These are phyloP conservation scores for Stichopus horrens DNA, from an alignment of 53 echinoderm and acorn worm genomes.

Conservation along the genomic window DNA sequence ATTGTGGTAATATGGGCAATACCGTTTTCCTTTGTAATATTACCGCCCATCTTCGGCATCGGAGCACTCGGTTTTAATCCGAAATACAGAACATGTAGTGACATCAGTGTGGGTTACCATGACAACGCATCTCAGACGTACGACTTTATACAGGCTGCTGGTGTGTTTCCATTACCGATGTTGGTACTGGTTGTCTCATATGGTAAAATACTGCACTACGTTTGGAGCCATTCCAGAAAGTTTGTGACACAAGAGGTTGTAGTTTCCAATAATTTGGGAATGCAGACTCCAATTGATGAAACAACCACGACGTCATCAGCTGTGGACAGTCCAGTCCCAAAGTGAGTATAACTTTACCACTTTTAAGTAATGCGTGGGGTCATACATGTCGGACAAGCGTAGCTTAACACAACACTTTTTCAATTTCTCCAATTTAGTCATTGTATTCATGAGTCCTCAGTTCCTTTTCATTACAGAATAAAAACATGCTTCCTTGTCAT, in stretches of 20 bases:
- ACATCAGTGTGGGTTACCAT: slow-evolving; percentile 36
- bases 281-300: background rate
- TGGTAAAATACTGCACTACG: slow-evolving; percentile 52
- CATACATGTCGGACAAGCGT: too few relatives aligned
- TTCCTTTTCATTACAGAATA: too few relatives aligned
- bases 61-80: slow-evolving; percentile 44
- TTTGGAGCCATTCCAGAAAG: slow-evolving; percentile 55
- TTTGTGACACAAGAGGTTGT: slow-evolving; percentile 14
- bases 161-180: slow-evolving; percentile 56
- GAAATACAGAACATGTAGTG: slow-evolving; percentile 43
- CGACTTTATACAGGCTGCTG: slow-evolving; percentile 52
- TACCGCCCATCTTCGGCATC: slow-evolving; percentile 26
- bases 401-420: too few relatives aligned
- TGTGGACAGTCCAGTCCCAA: background rate
- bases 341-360: background rate
- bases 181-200: slow-evolving; percentile 58
- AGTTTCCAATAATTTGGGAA: background rate
- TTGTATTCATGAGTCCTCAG: too few relatives aligned
- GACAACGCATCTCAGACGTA: slow-evolving; percentile 38
- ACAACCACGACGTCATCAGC: background rate
- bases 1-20: slow-evolving; percentile 17
- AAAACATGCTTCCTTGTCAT: too few relatives aligned
- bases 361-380: too few relatives aligned
- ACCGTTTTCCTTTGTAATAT: slow-evolving; percentile 18
- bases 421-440: too few relatives aligned